Base-by-base conservation (phyloP, 2,888 invertebrate species). In the Pheosia tremula region DNA sequence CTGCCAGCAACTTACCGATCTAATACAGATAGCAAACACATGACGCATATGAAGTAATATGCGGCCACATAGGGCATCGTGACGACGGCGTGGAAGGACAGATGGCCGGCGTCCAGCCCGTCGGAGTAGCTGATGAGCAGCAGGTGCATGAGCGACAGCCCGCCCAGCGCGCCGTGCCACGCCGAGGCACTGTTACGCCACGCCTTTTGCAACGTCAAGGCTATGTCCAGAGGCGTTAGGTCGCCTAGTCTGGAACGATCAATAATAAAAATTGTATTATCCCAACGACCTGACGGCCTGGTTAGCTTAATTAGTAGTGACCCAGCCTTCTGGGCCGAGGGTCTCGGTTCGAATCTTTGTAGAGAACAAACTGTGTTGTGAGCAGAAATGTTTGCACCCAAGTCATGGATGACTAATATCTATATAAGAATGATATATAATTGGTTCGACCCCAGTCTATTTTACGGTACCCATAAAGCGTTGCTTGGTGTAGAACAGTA, bases 161-260 rank as follows among this genome's bases (percentile, higher is more conserved):
- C 95, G 0, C 94, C 95, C 0, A 95, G 86, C 4, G 95, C 85
- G 0, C 95, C 95, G 78, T 95, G 95, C 73, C 95, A 95, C 0
- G 95, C 91, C 0, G 91, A 89, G 0, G 95, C 94, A 7, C 92
- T 85, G 54, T 91, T 89, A 3, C 94, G 85, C 93, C 94, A 94
- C 0, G 88, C 88, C 24, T 86, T 88, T 71, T 95, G 95, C 0
- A 92, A 84, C 0, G 82, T 77, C 10, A 95, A 72, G 0, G 95
- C 95, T 41, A 95, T 83, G 70, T 95, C 94, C 47, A 95, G 75
- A 0, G 95, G 95, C 0, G 91, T 93, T 13, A 91, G 69, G 57
- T 94, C 90, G 0, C 92, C 91, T 64, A 93, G 70, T 64, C 93
- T 94, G 82, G 9, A 84, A 75, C 24, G 0, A 41, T 36, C 41